These are phyloP conservation scores for Anarhynchus alexandrinus DNA, from an alignment of 2,113 vertebrate species.

Conservation along the genomic window DNA sequence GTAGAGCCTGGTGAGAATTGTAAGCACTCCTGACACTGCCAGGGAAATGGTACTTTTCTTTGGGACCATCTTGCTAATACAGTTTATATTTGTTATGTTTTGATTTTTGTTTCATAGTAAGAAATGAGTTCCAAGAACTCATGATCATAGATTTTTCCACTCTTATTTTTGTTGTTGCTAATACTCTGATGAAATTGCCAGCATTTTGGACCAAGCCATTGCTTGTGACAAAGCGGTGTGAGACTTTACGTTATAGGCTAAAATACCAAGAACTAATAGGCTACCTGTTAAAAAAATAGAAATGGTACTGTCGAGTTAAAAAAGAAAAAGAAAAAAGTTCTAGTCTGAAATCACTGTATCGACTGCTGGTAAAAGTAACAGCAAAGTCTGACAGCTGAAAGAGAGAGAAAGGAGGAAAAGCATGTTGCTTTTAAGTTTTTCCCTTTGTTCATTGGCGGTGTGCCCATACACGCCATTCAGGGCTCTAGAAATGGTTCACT, in stretches of 20 bases:
- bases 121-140: background rate
- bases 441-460: background rate
- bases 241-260: background rate
- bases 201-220: background rate
- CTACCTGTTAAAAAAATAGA: background rate
- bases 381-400: slow-evolving; percentile 26
- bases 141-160: background rate
- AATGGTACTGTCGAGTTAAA: background rate
- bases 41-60: background rate
- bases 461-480: slow-evolving; percentile 7
- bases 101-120: background rate
- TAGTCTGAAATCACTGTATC: background rate
- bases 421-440: slow-evolving; percentile 41
- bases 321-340: background rate
- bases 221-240: background rate
- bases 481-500: slow-evolving; percentile 22
- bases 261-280: background rate
- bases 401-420: background rate
- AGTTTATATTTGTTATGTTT: background rate
- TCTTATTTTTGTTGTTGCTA: background rate
- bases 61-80: background rate
- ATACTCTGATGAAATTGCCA: background rate
- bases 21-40: background rate
- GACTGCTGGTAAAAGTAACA: slow-evolving; percentile 38
- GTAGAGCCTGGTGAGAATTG: background rate